Evolutionary conservation across 2,797 vertebrate species (phyloP).

Genomic region (Pogonophryne albipinna): DNA sequence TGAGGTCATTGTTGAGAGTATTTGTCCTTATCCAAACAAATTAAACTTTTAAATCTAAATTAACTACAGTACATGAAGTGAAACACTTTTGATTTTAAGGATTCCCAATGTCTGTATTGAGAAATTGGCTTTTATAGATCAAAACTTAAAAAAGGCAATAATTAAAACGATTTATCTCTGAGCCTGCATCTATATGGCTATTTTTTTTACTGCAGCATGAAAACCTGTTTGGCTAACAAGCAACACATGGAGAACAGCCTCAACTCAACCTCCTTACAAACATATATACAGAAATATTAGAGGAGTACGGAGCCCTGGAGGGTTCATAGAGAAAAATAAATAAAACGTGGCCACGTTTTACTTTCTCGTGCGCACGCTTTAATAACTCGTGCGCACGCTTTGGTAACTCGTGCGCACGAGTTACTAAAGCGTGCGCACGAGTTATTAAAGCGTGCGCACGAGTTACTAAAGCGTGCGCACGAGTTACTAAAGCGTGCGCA

Average conservation of each 20-base stretch:
- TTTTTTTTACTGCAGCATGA: constrained; percentile 57
- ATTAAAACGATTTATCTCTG: constrained; percentile 54
- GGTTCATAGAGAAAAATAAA: too few species aligned
- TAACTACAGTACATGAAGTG: constrained; percentile 49
- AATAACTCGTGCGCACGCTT: too few species aligned
- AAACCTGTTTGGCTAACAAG: constrained; percentile 62
- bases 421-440: too few species aligned
- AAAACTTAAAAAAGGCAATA: constrained; percentile 33
- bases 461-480: too few species aligned
- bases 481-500: too few species aligned
- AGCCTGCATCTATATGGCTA: constrained; percentile 58
- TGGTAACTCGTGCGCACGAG: too few species aligned
- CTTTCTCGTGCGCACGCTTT: too few species aligned
- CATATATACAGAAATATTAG: constrained; percentile 39
- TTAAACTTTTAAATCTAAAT: constrained; percentile 15
- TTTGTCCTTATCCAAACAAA: constrained; percentile 45
- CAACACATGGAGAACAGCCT: constrained; percentile 61
- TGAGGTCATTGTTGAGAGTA: constrained; percentile 52
- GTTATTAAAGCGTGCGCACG: too few species aligned
- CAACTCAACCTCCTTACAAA: constrained; percentile 38
- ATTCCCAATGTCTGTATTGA: constrained; percentile 55
- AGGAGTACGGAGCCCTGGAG: too few species aligned
- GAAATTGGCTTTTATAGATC: constrained; percentile 63
- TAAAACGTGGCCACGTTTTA: too few species aligned
- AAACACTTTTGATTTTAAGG: constrained; percentile 50